Evolutionary conservation across 2,113 vertebrate species (phyloP).

Genomic region (Laticauda laticaudata): DNA sequence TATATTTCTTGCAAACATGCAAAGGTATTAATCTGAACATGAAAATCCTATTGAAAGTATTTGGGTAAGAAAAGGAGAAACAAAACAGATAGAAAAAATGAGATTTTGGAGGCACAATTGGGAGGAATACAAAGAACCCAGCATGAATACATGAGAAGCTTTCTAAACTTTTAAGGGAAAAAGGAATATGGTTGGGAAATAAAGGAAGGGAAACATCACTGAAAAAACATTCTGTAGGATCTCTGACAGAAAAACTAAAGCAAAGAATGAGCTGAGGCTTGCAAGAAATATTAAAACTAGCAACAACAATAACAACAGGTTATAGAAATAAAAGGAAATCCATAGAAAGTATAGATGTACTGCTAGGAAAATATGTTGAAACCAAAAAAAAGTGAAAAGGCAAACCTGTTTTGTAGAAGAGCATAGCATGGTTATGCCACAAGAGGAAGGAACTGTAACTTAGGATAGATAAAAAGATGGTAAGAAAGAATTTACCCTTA

Average conservation of each 20-base stretch:
- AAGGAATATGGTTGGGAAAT: neutral
- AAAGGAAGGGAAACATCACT: neutral
- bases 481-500: neutral
- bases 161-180: neutral
- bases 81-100: neutral
- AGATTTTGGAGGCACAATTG: neutral
- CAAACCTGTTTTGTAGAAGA: neutral
- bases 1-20: neutral
- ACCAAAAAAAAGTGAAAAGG: neutral
- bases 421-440: neutral
- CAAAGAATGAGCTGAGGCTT: neutral
- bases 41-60: neutral
- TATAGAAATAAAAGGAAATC: neutral
- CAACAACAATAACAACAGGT: neutral
- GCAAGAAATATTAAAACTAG: neutral
- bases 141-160: neutral
- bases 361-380: neutral
- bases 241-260: neutral
- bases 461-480: neutral
- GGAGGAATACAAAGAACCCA: neutral
- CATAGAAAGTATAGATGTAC: neutral
- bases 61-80: neutral
- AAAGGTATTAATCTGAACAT: neutral
- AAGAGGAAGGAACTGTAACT: neutral
- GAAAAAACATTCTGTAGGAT: neutral